A percentile compares a stretch with the other conserved stretches of the same genome.
These are phyloP conservation scores for Lypha dubia DNA, from an alignment of 2,888 invertebrate species.

Conservation along the genomic window DNA sequence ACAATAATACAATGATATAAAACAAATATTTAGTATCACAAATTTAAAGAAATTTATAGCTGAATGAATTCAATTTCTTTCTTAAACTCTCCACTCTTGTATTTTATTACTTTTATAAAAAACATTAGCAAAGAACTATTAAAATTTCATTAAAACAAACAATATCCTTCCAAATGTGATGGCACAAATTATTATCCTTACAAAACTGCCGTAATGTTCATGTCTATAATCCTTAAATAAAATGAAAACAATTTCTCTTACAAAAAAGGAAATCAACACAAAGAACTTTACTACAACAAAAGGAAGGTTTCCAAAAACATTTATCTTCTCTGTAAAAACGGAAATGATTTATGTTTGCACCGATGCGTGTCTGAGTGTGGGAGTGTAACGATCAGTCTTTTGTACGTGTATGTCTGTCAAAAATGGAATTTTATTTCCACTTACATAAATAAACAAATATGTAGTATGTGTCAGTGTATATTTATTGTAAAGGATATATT, in stretches of 20 bases:
- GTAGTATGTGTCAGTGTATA: neutral
- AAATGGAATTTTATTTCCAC: neutral
- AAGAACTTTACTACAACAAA: conserved; percentile 22
- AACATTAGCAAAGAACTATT: neutral
- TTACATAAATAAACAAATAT: neutral
- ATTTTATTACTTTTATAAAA: neutral
- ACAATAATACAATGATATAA: no score
- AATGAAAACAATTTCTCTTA: neutral
- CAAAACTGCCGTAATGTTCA: neutral
- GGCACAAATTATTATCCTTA: neutral
- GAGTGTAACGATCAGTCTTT: neutral
- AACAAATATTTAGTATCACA: neutral
- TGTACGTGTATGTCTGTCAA: conserved; percentile 9
- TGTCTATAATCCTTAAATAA: conserved; percentile 10
- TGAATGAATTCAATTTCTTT: neutral
- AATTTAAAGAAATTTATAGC: neutral
- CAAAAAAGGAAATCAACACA: conserved; percentile 10
- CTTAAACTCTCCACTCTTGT: neutral
- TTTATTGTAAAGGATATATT: neutral
- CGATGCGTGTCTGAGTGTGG: neutral
- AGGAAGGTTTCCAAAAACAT: neutral
- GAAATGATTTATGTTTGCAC: conserved; percentile 17
- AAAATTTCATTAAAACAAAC: neutral
- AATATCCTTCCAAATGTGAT: neutral
- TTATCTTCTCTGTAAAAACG: neutral